Evolutionary conservation across 2,888 invertebrate species (phyloP).

Genomic region (Leucophenga maculata): DNA sequence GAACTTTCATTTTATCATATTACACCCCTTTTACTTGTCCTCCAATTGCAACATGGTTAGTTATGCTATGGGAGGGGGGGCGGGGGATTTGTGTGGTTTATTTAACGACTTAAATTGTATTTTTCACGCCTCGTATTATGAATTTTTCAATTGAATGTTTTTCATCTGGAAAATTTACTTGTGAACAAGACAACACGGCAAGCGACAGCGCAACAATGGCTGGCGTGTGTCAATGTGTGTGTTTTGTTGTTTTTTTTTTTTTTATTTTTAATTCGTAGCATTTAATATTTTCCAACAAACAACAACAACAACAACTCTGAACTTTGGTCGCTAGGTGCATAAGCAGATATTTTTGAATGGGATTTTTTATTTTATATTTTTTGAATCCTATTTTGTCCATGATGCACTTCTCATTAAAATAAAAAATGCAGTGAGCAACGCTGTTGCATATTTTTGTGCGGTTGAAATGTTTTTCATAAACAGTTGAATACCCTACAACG

Average conservation of each 20-base stretch:
- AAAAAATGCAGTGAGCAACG: too few relatives aligned
- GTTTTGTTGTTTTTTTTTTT: slow-evolving; percentile 27
- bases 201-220: background rate
- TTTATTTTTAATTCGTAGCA: slow-evolving; percentile 33
- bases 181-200: background rate
- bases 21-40: slow-evolving; percentile 26
- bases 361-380: too few relatives aligned
- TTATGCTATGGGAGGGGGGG: background rate
- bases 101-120: slow-evolving; percentile 30
- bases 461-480: too few relatives aligned
- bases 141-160: slow-evolving; percentile 46
- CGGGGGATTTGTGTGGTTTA: too few relatives aligned
- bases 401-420: too few relatives aligned
- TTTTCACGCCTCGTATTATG: slow-evolving; percentile 41
- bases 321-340: too few relatives aligned
- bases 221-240: background rate
- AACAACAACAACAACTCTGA: background rate
- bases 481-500: too few relatives aligned
- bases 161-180: slow-evolving; percentile 13
- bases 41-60: slow-evolving; percentile 26
- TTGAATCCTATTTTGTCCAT: too few relatives aligned
- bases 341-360: too few relatives aligned
- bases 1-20: slow-evolving; percentile 19
- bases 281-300: slow-evolving; percentile 34
- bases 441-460: too few relatives aligned